Percentiles rank a stretch among this genome's conserved stretches.
Evolutionary conservation across 2,797 vertebrate genomes (phyloP).

Genomic region (Mareca penelope): DNA sequence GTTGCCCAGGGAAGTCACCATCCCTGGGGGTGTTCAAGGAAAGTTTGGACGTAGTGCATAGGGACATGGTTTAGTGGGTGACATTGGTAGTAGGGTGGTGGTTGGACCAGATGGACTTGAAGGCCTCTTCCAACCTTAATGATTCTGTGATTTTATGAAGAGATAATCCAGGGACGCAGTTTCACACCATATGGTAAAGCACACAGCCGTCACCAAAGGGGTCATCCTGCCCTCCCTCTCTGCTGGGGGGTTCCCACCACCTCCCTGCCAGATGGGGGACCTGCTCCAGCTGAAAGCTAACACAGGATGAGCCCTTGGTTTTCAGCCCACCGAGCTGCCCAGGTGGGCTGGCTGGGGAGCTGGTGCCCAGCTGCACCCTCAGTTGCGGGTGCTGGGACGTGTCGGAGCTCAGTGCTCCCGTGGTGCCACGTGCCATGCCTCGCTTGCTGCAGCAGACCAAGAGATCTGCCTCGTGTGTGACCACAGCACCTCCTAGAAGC

Average conservation of each 20-base stretch:
- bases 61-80: too few species aligned
- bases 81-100: too few species aligned
- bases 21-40: too few species aligned
- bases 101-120: too few species aligned
- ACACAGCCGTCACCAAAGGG: accelerated
- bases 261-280: accelerated
- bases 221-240: not conserved
- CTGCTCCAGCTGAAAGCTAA: not conserved
- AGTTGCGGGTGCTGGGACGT: accelerated
- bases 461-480: accelerated
- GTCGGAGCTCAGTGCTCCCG: accelerated
- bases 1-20: too few species aligned
- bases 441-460: not conserved
- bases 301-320: not conserved
- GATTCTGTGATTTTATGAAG: not conserved
- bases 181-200: not conserved
- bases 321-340: not conserved
- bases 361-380: accelerated
- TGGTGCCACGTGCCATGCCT: accelerated
- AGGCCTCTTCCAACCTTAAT: too few species aligned
- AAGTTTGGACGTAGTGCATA: too few species aligned
- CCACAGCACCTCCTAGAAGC: not conserved
- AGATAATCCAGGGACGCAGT: not conserved
- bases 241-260: accelerated
- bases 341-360: not conserved